These are phyloP conservation scores for Oxyruncus cristatus DNA, from an alignment of 2,113 vertebrate species.

Conservation along the genomic window DNA sequence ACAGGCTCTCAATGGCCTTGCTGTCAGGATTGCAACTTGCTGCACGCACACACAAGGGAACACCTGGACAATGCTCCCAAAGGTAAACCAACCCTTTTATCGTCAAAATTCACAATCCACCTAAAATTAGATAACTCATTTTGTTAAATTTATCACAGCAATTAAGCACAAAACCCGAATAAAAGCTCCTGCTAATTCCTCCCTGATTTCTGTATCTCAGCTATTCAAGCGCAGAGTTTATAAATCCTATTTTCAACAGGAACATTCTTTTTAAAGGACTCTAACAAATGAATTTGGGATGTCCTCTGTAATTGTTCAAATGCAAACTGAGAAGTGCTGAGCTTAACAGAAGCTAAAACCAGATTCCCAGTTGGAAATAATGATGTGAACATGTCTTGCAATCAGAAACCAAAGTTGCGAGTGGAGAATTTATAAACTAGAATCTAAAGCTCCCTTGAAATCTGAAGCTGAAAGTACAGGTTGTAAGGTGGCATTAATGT, in stretches of 20 bases:
- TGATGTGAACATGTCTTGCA: rapidly evolving
- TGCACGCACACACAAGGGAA: neutral
- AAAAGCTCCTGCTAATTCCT: neutral
- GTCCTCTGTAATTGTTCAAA: neutral
- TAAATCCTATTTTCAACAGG: neutral
- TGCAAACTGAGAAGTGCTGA: neutral
- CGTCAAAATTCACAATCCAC: neutral
- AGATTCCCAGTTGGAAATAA: neutral
- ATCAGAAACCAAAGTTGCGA: neutral
- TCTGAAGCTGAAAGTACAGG: rapidly evolving
- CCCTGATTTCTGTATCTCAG: neutral
- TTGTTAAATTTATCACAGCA: neutral
- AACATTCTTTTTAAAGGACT: neutral
- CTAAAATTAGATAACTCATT: neutral
- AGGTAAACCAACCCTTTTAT: neutral
- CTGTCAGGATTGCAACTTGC: neutral
- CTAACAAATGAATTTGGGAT: neutral
- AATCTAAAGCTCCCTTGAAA: neutral
- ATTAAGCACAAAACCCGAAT: neutral
- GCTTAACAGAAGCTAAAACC: neutral
- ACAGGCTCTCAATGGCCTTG: neutral
- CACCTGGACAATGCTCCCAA: rapidly evolving
- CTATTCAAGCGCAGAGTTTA: neutral
- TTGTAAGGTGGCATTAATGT: rapidly evolving
- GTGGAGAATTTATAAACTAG: neutral